Conservation (phyloP, 2,113 vertebrate genomes). For the Oenanthe melanoleuca region DNA sequence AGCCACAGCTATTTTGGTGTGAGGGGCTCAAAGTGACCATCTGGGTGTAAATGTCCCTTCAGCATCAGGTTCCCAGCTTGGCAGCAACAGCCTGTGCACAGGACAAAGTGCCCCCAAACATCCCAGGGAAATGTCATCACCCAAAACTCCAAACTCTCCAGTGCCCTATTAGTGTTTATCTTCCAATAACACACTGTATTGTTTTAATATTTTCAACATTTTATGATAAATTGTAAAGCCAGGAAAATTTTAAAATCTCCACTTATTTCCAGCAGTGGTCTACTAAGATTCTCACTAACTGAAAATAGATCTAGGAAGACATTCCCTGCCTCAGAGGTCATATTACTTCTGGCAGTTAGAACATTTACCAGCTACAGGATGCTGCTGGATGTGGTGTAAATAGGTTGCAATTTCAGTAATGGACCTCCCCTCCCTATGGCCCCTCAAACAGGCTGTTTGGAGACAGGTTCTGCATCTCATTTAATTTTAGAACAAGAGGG, state of each 20-base stretch:
- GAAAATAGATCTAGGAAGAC: neutral
- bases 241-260: neutral
- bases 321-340: constrained; percentile 13
- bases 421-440: neutral
- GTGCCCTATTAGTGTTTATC: neutral
- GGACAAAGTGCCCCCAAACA: neutral
- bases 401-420: neutral
- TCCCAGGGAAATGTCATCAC: neutral
- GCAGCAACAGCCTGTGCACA: neutral
- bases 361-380: neutral
- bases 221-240: neutral
- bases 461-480: neutral
- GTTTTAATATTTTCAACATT: neutral
- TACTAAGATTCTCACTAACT: neutral
- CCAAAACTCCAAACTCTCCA: neutral
- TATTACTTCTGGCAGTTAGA: neutral
- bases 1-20: neutral
- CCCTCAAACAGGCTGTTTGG: neutral
- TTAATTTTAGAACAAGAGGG: constrained; percentile 24
- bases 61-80: neutral
- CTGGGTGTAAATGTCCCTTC: neutral
- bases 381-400: neutral
- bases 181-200: neutral
- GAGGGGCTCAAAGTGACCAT: neutral
- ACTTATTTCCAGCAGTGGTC: neutral